A percentile compares a stretch with the other conserved stretches of the same genome.
Conservation (phyloP, 2,113 vertebrate species). For the Morone chrysops region DNA sequence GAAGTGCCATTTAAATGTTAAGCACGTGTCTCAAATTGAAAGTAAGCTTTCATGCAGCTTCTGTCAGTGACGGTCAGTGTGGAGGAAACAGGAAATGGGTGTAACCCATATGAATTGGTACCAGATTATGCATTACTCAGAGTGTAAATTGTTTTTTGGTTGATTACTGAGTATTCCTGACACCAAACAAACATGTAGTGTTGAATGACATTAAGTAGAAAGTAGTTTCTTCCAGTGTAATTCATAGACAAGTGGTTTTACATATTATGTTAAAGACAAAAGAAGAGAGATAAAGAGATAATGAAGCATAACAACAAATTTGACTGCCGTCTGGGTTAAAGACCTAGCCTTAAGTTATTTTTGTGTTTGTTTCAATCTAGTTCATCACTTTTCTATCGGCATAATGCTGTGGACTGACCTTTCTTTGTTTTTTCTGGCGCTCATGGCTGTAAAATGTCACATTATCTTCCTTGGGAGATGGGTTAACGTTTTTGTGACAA, state of each 20-base stretch:
- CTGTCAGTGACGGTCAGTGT: slow-evolving; percentile 11
- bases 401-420: neutral
- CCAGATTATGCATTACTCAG: neutral
- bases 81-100: slow-evolving; percentile 59
- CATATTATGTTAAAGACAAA: neutral
- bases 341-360: neutral
- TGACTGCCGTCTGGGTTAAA: neutral
- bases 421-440: neutral
- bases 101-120: neutral
- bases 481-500: neutral
- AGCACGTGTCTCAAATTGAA: slow-evolving; percentile 53
- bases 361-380: neutral
- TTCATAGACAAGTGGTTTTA: neutral
- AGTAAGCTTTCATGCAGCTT: slow-evolving; percentile 2
- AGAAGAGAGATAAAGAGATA: too few relatives aligned
- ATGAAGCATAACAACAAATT: neutral
- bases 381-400: too few relatives aligned
- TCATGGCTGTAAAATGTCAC: neutral
- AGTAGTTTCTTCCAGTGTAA: neutral
- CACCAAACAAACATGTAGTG: neutral
- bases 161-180: neutral
- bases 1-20: neutral
- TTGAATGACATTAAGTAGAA: neutral
- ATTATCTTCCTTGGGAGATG: neutral
- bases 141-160: neutral